A percentile compares a stretch with the other conserved stretches of the same genome.
Evolutionary conservation across 2,888 invertebrate species (phyloP).

Genomic region (Paralinhomoeus sp.): DNA sequence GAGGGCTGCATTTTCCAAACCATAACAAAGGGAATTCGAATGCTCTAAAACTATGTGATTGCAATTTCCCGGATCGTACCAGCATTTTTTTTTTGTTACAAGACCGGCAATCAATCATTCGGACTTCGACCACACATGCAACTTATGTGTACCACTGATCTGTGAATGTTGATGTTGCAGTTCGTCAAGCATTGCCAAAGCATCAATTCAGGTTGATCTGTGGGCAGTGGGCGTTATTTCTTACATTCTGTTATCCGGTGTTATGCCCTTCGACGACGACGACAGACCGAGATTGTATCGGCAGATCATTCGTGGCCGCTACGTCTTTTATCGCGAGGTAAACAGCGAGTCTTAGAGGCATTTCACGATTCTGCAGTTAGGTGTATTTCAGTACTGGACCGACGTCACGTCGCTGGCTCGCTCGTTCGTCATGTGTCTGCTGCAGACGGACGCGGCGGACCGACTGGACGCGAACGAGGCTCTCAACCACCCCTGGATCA

Average conservation of each 20-base stretch:
- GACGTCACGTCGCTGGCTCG: constrained; percentile 36
- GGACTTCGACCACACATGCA: too few relatives aligned
- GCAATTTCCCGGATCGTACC: too few relatives aligned
- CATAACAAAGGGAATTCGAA: too few relatives aligned
- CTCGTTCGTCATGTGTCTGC: constrained; percentile 34
- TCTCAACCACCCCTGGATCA: constrained; percentile 35
- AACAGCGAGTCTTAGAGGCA: too few relatives aligned
- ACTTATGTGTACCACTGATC: too few relatives aligned
- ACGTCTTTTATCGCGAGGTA: constrained; percentile 32
- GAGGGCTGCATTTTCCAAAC: too few relatives aligned
- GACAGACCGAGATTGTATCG: constrained; percentile 31
- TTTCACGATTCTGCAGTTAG: too few relatives aligned
- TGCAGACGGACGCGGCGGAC: constrained; percentile 32
- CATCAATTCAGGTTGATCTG: constrained; percentile 34
- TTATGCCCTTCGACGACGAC: constrained; percentile 36
- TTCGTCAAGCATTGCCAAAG: too few relatives aligned
- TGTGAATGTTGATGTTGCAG: too few relatives aligned
- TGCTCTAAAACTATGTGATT: too few relatives aligned
- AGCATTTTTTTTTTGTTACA: too few relatives aligned
- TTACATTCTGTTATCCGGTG: constrained; percentile 37
- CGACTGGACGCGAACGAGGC: constrained; percentile 34
- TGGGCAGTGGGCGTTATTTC: constrained; percentile 41
- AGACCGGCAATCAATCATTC: too few relatives aligned
- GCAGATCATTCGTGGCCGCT: constrained; percentile 33
- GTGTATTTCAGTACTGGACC: constrained; percentile 35